Evolutionary conservation across 1,140 invertebrate genomes (phyloP).

Genomic region (Formica selysi): DNA sequence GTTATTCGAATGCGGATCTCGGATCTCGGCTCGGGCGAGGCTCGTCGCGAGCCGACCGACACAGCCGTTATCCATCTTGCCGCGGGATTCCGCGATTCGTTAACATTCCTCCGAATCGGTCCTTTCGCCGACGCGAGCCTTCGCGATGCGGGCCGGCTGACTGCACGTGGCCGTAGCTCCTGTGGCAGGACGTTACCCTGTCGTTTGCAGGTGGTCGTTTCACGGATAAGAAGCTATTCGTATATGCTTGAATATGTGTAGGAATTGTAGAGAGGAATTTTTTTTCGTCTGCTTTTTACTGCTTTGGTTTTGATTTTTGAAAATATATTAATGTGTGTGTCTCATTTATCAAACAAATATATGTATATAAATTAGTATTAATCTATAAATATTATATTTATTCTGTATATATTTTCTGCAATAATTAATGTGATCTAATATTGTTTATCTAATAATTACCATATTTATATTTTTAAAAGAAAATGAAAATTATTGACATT

Average conservation of each 20-base stretch:
- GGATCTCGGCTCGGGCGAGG: constrained; percentile 58
- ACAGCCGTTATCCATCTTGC: constrained; percentile 73
- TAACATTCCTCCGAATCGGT: constrained; percentile 77
- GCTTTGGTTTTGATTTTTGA: background rate
- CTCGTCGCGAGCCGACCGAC: constrained; percentile 55
- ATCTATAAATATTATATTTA: background rate
- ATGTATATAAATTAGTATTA: background rate
- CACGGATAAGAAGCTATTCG: constrained; percentile 11
- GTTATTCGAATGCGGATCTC: constrained; percentile 59
- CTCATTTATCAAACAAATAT: background rate
- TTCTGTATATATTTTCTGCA: background rate
- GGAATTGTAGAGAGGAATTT: background rate
- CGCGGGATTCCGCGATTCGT: constrained; percentile 76
- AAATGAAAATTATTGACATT: background rate
- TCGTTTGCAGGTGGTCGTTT: constrained; percentile 12
- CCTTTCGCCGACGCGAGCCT: constrained; percentile 39
- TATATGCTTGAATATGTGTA: background rate
- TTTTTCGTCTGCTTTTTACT: background rate
- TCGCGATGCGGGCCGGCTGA: constrained; percentile 22
- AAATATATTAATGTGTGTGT: background rate
- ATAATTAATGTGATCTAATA: background rate
- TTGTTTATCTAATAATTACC: background rate
- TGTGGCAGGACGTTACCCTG: constrained; percentile 12
- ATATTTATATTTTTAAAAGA: background rate
- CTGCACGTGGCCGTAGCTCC: constrained; percentile 34